These are phyloP conservation scores for Tringa solitaria DNA, from an alignment of 2,113 vertebrate species.

Conservation along the genomic window DNA sequence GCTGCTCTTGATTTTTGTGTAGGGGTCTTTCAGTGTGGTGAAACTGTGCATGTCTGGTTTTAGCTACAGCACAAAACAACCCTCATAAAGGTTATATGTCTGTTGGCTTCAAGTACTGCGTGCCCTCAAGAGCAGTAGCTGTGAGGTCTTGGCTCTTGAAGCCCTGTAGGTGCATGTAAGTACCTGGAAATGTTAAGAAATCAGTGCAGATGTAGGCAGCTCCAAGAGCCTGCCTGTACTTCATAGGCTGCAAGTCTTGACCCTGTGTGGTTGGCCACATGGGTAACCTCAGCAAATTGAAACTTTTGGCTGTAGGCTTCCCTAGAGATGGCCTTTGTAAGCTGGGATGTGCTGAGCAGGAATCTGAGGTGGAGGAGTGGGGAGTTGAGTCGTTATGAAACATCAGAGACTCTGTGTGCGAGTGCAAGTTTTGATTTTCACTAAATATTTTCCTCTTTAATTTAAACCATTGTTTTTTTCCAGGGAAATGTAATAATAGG, in stretches of 20 bases:
- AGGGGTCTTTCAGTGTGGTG: not conserved
- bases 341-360: not conserved
- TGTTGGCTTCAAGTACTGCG: not conserved
- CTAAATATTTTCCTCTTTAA: not conserved
- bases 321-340: not conserved
- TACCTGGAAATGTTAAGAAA: not conserved
- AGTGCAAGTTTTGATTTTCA: not conserved
- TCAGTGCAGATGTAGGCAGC: accelerated
- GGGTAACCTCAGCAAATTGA: not conserved
- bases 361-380: not conserved
- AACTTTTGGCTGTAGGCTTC: not conserved
- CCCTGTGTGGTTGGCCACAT: not conserved
- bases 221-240: not conserved
- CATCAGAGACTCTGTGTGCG: not conserved
- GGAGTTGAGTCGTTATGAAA: not conserved
- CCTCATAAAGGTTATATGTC: not conserved
- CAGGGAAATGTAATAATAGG: not conserved
- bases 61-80: not conserved
- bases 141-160: not conserved
- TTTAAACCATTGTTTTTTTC: not conserved
- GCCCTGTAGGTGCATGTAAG: not conserved
- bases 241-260: not conserved
- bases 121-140: not conserved
- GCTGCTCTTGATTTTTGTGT: not conserved
- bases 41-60: not conserved